Conservation (phyloP, 2,888 invertebrate species). For the Tachina grossa region DNA sequence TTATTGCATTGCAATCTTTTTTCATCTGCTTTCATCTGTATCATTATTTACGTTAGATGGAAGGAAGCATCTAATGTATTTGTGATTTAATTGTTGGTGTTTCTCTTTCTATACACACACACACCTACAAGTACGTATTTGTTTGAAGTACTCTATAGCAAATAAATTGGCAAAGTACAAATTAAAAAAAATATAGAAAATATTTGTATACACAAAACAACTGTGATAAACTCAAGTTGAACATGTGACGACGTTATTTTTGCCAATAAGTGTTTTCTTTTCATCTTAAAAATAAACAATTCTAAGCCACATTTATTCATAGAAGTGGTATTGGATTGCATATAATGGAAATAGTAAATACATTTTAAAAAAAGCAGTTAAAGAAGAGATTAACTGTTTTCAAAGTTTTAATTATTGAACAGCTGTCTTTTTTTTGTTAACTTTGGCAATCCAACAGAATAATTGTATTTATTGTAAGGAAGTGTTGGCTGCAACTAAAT, state of each 20-base stretch:
- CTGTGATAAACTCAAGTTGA: slow-evolving; percentile 43
- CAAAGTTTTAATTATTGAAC: neutral
- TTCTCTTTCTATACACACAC: neutral
- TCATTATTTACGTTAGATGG: neutral
- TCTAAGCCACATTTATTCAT: neutral
- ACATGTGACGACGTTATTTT: slow-evolving; percentile 47
- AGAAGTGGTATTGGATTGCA: neutral
- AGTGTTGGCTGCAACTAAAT: too few species aligned
- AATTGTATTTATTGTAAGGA: too few species aligned
- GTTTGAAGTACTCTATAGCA: slow-evolving; percentile 28
- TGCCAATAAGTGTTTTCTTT: slow-evolving; percentile 27
- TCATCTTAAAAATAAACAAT: slow-evolving; percentile 39
- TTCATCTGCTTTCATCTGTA: neutral
- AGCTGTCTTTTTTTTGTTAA: too few species aligned
- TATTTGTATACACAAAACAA: slow-evolving; percentile 23
- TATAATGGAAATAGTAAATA: neutral
- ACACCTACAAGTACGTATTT: neutral
- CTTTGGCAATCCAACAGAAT: too few species aligned
- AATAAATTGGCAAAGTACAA: slow-evolving; percentile 62
- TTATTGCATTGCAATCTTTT: slow-evolving; percentile 1
- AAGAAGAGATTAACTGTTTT: neutral
- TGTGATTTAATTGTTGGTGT: slow-evolving; percentile 19
- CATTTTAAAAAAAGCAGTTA: neutral
- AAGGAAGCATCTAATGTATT: slow-evolving; percentile 16
- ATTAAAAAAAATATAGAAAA: slow-evolving; percentile 35